phyloP scores from a whole-genome alignment of 1,140 invertebrate species.

The Drosophila tropicalis region DNA sequence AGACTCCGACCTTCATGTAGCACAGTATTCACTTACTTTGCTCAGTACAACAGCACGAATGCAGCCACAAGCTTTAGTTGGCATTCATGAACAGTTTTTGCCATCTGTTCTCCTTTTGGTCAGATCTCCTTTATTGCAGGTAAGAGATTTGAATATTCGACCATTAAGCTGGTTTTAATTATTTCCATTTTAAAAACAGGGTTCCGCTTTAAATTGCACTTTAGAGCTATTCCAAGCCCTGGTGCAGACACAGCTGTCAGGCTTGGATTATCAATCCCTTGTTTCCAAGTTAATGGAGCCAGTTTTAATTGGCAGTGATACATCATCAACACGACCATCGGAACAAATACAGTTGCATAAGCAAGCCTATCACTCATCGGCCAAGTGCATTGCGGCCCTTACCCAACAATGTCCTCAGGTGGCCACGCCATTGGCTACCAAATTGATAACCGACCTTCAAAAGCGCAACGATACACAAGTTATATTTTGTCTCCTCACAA shows the following conservation, averaged over 20 bases:
- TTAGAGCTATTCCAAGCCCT: constrained; percentile 96
- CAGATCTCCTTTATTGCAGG: constrained; percentile 95
- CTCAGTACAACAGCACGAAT: constrained; percentile 86
- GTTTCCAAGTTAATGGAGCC: constrained; percentile 89
- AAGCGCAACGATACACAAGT: constrained; percentile 90
- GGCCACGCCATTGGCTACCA: constrained; percentile 91
- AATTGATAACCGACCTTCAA: constrained; percentile 93
- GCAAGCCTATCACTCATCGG: constrained; percentile 95
- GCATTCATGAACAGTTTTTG: constrained; percentile 86
- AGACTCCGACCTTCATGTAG: constrained; percentile 97
- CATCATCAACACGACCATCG: constrained; percentile 12
- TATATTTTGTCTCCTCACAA: constrained; percentile 95
- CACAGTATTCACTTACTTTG: constrained; percentile 93
- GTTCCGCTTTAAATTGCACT: constrained; percentile 93
- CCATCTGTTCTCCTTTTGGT: constrained; percentile 94
- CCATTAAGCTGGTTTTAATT: not conserved
- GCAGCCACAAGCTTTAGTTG: constrained; percentile 83
- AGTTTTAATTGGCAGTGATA: constrained; percentile 71
- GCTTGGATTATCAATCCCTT: constrained; percentile 91
- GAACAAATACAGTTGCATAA: constrained; percentile 85
- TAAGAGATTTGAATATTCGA: constrained; percentile 9
- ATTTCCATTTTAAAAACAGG: constrained; percentile 84
- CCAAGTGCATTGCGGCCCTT: constrained; percentile 97
- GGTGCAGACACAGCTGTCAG: constrained; percentile 91
- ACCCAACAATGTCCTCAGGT: constrained; percentile 90